Conservation (phyloP, 2,888 invertebrate species). For the Tachina grossa region DNA sequence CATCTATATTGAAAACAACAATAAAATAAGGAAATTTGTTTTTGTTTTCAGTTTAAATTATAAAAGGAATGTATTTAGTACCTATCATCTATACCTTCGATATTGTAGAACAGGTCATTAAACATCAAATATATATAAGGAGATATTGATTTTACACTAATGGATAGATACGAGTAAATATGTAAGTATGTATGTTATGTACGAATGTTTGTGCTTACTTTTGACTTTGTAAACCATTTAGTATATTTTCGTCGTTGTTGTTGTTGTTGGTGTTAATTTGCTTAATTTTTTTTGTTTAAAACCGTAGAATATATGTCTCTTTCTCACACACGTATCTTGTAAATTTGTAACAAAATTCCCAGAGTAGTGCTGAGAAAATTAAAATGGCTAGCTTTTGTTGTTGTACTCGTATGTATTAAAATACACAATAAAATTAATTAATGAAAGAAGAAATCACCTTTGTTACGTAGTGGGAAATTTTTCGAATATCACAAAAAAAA, state of each 20-base stretch:
- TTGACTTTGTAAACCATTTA: constrained; percentile 79
- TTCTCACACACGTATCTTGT: constrained; percentile 66
- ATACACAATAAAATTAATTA: constrained; percentile 64
- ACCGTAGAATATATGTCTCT: constrained; percentile 59
- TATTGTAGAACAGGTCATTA: not conserved
- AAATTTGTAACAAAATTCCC: constrained; percentile 68
- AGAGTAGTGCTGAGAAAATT: constrained; percentile 64
- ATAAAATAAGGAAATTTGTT: no score
- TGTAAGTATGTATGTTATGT: not conserved
- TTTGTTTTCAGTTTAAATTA: no score
- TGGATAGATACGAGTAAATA: not conserved
- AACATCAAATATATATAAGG: not conserved
- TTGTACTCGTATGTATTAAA: constrained; percentile 48
- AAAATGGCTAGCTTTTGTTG: constrained; percentile 60
- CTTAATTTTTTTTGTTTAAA: constrained; percentile 26
- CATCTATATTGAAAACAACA: no score
- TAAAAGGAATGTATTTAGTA: no score
- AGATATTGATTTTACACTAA: not conserved
- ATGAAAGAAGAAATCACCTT: constrained; percentile 71
- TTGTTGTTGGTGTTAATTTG: constrained; percentile 55
- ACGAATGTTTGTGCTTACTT: constrained; percentile 74
- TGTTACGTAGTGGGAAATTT: constrained; percentile 74
- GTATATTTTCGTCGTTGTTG: constrained; percentile 71
- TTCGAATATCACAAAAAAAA: constrained; percentile 71
- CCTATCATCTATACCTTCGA: no score